A percentile compares a stretch with the other conserved stretches of the same genome.
Evolutionary conservation across 2,113 vertebrate species (phyloP).

Genomic region (Oryctolagus cuniculus): DNA sequence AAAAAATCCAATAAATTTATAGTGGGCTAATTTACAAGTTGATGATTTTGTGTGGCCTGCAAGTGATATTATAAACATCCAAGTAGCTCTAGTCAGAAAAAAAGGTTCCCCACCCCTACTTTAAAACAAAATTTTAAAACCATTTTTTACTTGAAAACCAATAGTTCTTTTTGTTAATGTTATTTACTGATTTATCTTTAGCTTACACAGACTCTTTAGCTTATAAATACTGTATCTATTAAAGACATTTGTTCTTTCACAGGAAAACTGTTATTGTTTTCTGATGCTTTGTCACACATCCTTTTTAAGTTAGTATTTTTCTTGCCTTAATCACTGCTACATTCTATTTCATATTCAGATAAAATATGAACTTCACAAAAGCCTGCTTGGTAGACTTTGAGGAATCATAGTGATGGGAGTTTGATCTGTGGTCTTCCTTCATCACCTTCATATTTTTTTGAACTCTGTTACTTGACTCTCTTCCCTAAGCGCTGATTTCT

Average conservation of each 20-base stretch:
- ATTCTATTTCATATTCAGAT: conserved; percentile 12
- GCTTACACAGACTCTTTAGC: background rate
- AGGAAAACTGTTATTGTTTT: background rate
- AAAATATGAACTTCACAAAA: conserved; percentile 24
- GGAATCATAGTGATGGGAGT: background rate
- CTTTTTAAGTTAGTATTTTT: conserved; percentile 42
- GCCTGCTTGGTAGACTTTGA: conserved; percentile 1
- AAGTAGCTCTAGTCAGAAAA: too few species aligned
- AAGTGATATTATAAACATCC: too few species aligned
- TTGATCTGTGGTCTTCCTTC: conserved; percentile 46
- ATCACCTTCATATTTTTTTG: conserved; percentile 61
- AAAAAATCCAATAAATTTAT: too few species aligned
- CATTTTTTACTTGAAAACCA: background rate
- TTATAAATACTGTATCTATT: background rate
- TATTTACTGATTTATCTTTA: conserved; percentile 39
- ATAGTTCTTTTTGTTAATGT: background rate
- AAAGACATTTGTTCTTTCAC: background rate
- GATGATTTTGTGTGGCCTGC: too few species aligned
- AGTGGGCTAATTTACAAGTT: too few species aligned
- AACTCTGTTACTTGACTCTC: conserved; percentile 74
- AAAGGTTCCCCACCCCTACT: too few species aligned
- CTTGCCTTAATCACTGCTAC: background rate
- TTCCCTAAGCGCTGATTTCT: conserved; percentile 69
- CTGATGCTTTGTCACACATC: background rate
- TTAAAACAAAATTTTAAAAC: background rate